Base-by-base conservation (phyloP, 2,113 vertebrate species). In the Oreocharis arfaki region DNA sequence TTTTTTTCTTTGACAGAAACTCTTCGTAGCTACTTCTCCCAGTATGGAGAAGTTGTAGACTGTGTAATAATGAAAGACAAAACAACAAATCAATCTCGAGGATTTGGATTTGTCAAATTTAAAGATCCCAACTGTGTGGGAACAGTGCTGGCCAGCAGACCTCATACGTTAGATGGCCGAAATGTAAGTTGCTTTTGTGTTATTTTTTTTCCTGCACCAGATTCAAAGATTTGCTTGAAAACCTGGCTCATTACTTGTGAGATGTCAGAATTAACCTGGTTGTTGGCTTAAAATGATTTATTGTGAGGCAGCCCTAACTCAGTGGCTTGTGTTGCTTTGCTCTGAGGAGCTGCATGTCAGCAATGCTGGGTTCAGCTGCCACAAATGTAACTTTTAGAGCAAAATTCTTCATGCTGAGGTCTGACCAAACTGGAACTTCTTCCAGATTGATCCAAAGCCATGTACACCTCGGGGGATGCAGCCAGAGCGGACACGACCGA, bases 51-150 rank as follows among this genome's bases (percentile, higher is more conserved):
- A 97, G 99, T 99, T 23, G 99, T 99, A 85, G 99, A 99, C 98
- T 99, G 99, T 97, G 99, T 99, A 96, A 99, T 99, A 97, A 99
- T 99, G 99, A 99, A 99, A 98, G 99, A 99, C 97, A 99, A 99
- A 98, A 99, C 99, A 50, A 99, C 99, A 97, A 99, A 99, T 98
- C 99, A 99, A 96, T 99, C 99, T 63, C 98, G 99, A 97, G 99
- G 99, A 82, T 99, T 99, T 97, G 99, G 99, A 95, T 99, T 99
- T 98, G 99, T 99, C 96, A 99, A 99, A 97, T 99, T 99, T 96
- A 99, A 99, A 98, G 99, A 99, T 96, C 99, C 99, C 65, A 99
- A 99, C 98, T 99, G 99, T 96, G 99, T 99, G 96, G 99, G 99
- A 90, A 99, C 99, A 17, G 99, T 99, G 90, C 97, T 99, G 98